Evolutionary conservation across 37 sponge, comb jelly and placozoan genomes (phyloP).

Genomic region (Crambe crambe): DNA sequence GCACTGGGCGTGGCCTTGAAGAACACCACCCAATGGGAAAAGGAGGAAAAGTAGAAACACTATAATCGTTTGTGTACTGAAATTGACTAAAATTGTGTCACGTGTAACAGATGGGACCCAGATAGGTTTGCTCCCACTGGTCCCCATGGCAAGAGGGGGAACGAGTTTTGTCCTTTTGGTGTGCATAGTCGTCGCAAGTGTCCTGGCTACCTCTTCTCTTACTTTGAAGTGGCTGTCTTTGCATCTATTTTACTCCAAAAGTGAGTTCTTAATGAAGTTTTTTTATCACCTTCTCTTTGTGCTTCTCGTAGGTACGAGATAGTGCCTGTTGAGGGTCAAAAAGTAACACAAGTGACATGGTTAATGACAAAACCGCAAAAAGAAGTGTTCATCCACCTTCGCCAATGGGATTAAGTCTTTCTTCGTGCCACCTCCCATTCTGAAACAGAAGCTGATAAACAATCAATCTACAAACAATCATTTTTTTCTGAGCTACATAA

Average conservation of each 20-base stretch:
- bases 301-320: not conserved
- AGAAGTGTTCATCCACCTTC: not conserved
- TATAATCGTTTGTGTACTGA: not conserved
- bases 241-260: slow-evolving; percentile 41
- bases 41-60: slow-evolving; percentile 19
- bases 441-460: no score
- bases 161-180: slow-evolving; percentile 86
- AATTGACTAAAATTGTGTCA: not conserved
- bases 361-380: slow-evolving; percentile 13
- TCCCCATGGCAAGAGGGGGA: slow-evolving; percentile 17
- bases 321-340: slow-evolving; percentile 11
- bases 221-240: slow-evolving; percentile 74
- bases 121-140: slow-evolving; percentile 49
- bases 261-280: not conserved
- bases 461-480: no score
- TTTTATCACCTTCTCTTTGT: no score
- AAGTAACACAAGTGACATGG: slow-evolving; percentile 6
- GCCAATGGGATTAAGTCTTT: not conserved
- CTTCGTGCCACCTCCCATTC: no score
- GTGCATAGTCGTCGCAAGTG: slow-evolving; percentile 79
- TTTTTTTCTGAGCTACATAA: no score
- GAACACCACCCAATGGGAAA: slow-evolving; percentile 61
- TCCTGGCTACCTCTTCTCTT: slow-evolving; percentile 89
- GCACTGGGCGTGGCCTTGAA: slow-evolving; percentile 84
- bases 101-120: slow-evolving; percentile 73